Evolutionary conservation across 2,888 invertebrate species (phyloP), one percentile per base, ranked within the genome.

Genomic region (Hedya salicella): DNA sequence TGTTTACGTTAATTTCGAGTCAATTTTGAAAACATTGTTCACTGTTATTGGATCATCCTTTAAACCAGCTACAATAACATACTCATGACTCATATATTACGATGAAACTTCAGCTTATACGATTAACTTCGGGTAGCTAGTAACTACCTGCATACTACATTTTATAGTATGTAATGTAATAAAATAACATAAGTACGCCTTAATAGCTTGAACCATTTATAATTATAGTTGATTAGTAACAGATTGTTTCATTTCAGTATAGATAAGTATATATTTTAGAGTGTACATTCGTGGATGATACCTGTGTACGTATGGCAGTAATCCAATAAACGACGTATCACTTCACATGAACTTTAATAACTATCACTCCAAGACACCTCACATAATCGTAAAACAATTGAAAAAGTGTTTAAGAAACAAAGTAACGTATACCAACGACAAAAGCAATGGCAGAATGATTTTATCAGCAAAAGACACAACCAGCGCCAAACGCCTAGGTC

Each of bases 401-500:
- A 54, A 2, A 16, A 25, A 30, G 3, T 25, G 14, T 16, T 13
- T 25, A 65, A 52, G 14, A 14, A 46, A 49, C 3, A 49, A 42
- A 50, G 19, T 21, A 59, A 49, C 46, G 8, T 57, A 61, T 54
- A 46, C n/a, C 54, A 49, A 32, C 48, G 30, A 53, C 30, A 61
- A 66, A n/a, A 60, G 46, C 65, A 46, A 42, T 61, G 62, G 64
- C 65, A 57, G 63, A 67, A 68, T 69, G 68, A 69, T 69, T 67
- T 70, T 69, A 68, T 69, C 70, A 67, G 61, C 54, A 54, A 54
- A 64, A 68, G 68, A 57, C 72, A 74, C 73, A 73, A 72, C 81
- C 75, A 83, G 79, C 84, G 74, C 79, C 83, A 80, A 80, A 73
- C 76, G 78, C 79, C 77, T 75, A 68, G 71, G 69, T 69, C 78